Evolutionary conservation across 2,888 invertebrate species (phyloP).

Genomic region (Rhingia campestris): DNA sequence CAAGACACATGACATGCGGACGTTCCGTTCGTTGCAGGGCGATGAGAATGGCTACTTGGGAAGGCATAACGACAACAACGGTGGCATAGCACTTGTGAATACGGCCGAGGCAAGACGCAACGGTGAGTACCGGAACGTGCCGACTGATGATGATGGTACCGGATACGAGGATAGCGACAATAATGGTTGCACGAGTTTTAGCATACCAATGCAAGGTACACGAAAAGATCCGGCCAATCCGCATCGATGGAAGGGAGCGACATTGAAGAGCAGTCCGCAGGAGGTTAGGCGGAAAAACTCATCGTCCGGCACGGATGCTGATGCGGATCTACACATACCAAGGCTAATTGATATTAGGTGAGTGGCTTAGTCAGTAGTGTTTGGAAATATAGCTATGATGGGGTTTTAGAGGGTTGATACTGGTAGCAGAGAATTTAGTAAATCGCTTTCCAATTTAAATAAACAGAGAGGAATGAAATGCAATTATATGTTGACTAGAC

Average conservation of each 20-base stretch:
- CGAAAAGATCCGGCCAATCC: slow-evolving; percentile 37
- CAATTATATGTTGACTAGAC: too few relatives aligned
- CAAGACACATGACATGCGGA: slow-evolving; percentile 76
- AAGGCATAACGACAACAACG: slow-evolving; percentile 75
- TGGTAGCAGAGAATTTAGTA: too few relatives aligned
- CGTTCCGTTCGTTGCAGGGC: slow-evolving; percentile 56
- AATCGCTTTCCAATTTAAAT: too few relatives aligned
- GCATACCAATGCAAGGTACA: slow-evolving; percentile 59
- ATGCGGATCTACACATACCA: slow-evolving; percentile 88
- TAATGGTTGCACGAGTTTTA: slow-evolving; percentile 76
- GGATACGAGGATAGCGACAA: slow-evolving; percentile 85
- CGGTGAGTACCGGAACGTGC: slow-evolving; percentile 89
- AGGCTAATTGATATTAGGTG: slow-evolving; percentile 86
- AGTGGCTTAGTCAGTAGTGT: slow-evolving; percentile 71
- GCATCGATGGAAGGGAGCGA: slow-evolving; percentile 79
- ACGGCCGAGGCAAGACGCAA: slow-evolving; percentile 83
- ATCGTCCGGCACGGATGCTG: slow-evolving; percentile 75
- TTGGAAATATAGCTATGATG: background rate
- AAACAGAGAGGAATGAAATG: too few relatives aligned
- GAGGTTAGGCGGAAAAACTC: slow-evolving; percentile 73
- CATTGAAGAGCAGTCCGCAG: slow-evolving; percentile 77
- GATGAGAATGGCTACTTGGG: slow-evolving; percentile 79
- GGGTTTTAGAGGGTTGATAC: too few relatives aligned
- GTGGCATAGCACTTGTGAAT: slow-evolving; percentile 82
- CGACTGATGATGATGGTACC: slow-evolving; percentile 86